phyloP scores from a whole-genome alignment of 2,113 vertebrate species.

The Platysteira castanea region DNA sequence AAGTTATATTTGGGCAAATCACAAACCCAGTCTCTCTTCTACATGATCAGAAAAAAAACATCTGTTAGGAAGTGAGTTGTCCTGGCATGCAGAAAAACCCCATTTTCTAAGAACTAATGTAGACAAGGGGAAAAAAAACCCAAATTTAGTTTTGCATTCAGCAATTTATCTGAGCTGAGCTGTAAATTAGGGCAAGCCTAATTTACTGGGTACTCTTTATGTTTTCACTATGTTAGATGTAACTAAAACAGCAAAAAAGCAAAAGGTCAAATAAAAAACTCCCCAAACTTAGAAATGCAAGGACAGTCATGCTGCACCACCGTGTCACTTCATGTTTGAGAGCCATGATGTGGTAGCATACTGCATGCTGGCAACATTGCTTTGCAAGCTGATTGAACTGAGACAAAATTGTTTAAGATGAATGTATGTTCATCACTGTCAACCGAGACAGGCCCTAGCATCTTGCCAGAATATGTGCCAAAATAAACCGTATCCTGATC shows the following conservation, averaged over 20 bases:
- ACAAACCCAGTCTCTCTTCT: background rate
- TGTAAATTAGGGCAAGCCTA: background rate
- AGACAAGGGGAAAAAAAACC: rapidly evolving
- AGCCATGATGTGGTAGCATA: background rate
- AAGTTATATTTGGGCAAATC: background rate
- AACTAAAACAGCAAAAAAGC: background rate
- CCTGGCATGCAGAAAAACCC: background rate
- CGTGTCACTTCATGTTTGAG: background rate
- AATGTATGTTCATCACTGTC: background rate
- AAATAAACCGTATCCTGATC: background rate
- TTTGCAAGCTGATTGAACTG: background rate
- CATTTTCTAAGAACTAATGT: background rate
- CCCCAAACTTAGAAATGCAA: background rate
- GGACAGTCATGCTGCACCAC: background rate
- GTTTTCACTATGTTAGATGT: background rate
- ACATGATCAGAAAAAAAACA: background rate
- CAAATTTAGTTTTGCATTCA: background rate
- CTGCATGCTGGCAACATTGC: background rate
- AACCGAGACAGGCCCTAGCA: background rate
- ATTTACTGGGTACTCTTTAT: background rate
- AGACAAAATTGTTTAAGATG: background rate
- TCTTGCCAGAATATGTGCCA: background rate
- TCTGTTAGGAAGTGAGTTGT: background rate
- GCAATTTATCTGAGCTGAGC: background rate
- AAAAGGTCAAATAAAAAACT: background rate